Conservation (phyloP, 2,113 vertebrate genomes). For the Phocoena sinus region DNA sequence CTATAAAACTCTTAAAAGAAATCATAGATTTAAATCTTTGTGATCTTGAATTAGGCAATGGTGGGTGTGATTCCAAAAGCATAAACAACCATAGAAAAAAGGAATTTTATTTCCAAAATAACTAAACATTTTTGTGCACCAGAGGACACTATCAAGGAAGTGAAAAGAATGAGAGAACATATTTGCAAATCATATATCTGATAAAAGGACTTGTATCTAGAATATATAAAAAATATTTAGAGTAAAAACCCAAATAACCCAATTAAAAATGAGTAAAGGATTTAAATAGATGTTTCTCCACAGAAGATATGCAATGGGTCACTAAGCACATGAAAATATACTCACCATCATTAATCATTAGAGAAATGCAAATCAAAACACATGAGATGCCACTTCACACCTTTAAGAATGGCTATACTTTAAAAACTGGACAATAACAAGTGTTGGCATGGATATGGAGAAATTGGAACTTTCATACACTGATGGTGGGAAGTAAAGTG, state of each 20-base stretch:
- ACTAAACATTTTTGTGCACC: background rate
- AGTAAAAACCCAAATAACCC: background rate
- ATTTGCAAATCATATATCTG: background rate
- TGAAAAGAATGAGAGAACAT: background rate
- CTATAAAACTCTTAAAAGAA: background rate
- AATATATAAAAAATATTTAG: background rate
- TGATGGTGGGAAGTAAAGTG: no score
- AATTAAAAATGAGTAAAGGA: background rate
- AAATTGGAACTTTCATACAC: no score
- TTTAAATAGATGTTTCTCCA: background rate
- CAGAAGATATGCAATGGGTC: background rate
- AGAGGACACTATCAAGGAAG: background rate
- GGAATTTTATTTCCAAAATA: background rate
- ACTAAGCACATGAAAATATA: background rate
- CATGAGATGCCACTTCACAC: no score
- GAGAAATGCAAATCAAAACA: no score
- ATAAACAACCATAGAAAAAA: background rate
- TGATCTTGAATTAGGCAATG: background rate
- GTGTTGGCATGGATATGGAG: no score
- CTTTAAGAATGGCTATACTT: no score
- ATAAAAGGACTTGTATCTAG: background rate
- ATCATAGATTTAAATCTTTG: background rate
- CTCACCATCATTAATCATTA: no score
- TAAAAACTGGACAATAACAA: no score
- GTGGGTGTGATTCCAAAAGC: background rate